Conservation (phyloP, 2,797 vertebrate species). For the Sciurus carolinensis region DNA sequence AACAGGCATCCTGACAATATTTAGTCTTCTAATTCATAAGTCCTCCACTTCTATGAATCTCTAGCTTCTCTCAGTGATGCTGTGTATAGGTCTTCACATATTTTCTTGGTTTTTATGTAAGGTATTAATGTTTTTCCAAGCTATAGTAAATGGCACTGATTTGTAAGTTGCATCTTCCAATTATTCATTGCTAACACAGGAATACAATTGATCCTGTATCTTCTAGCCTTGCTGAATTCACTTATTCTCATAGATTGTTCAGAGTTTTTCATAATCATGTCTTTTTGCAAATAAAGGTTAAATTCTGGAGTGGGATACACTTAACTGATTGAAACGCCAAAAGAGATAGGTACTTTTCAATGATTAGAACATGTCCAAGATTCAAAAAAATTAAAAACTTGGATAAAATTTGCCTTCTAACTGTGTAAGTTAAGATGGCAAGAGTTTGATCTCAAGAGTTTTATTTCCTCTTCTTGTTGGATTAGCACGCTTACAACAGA, state of each 20-base stretch:
- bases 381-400: background rate
- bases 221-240: background rate
- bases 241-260: background rate
- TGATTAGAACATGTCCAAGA: background rate
- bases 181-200: background rate
- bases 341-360: background rate
- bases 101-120: background rate
- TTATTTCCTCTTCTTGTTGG: background rate
- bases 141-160: background rate
- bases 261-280: background rate
- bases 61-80: background rate
- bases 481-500: background rate
- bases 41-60: background rate
- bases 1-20: background rate
- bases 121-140: background rate
- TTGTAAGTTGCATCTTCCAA: conserved; percentile 16
- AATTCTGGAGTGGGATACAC: background rate
- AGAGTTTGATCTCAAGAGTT: background rate
- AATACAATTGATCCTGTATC: background rate
- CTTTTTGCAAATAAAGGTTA: conserved; percentile 47
- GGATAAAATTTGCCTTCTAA: background rate
- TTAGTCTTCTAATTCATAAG: background rate
- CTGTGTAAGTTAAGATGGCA: background rate
- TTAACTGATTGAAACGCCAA: background rate
- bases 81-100: background rate